A percentile compares a stretch with the other conserved stretches of the same genome.
These are phyloP conservation scores for Pseudomyrmex sp. DNA, from an alignment of 1,140 invertebrate genomes.

Conservation along the genomic window DNA sequence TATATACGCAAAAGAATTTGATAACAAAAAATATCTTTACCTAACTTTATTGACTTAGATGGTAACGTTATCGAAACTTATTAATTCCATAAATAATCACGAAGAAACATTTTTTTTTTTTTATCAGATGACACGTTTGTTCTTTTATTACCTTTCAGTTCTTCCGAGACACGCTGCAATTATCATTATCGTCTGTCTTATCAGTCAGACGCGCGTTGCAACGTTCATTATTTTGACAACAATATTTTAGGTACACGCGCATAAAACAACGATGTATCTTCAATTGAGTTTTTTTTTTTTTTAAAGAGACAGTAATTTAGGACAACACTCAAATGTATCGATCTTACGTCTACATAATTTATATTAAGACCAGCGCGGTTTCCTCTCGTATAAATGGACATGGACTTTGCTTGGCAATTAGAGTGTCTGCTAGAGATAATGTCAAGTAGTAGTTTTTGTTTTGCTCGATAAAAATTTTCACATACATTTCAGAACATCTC, in stretches of 20 bases:
- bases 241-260: conserved; percentile 22
- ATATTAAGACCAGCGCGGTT: neutral
- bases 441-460: conserved; percentile 63
- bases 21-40: too few relatives aligned
- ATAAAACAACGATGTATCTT: neutral
- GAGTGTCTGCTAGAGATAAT: conserved; percentile 73
- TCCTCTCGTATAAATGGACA: conserved; percentile 6
- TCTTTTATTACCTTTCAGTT: conserved; percentile 4
- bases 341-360: neutral
- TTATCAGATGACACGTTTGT: neutral
- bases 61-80: too few relatives aligned
- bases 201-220: neutral
- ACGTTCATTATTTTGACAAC: conserved; percentile 8
- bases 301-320: too few relatives aligned
- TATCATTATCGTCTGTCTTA: conserved; percentile 30
- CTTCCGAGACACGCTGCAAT: conserved; percentile 23
- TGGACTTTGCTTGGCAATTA: conserved; percentile 76
- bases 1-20: too few relatives aligned
- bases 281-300: conserved; percentile 1
- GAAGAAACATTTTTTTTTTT: neutral
- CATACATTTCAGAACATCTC: too few relatives aligned
- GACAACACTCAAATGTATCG: too few relatives aligned
- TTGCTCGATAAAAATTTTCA: neutral
- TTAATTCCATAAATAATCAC: neutral
- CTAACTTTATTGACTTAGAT: too few relatives aligned